phyloP scores from a whole-genome alignment of 2,113 vertebrate genomes.

The Eurystomus gularis region DNA sequence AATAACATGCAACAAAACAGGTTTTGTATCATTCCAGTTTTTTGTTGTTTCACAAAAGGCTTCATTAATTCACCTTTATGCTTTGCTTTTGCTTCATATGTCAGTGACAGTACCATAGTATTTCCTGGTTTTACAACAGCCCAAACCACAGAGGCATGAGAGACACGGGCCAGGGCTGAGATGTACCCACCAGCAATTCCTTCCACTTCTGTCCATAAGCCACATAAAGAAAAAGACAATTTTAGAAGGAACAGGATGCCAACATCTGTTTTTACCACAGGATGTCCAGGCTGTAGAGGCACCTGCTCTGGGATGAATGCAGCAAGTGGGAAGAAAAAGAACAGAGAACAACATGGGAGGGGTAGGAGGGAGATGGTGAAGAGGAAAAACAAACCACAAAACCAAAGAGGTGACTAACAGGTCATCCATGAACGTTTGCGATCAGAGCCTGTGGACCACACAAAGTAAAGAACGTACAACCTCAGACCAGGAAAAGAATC shows the following conservation, averaged over 20 bases:
- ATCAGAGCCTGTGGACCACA: background rate
- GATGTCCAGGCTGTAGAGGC: background rate
- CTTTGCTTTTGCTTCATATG: background rate
- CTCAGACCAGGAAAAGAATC: background rate
- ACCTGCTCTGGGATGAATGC: background rate
- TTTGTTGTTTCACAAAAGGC: background rate
- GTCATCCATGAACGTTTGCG: background rate
- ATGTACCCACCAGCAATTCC: background rate
- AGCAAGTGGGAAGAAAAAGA: background rate
- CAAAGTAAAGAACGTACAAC: background rate
- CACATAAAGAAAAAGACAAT: background rate
- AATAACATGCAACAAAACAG: background rate
- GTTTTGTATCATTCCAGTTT: background rate
- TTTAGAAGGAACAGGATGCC: background rate
- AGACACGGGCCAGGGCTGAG: background rate
- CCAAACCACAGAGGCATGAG: background rate
- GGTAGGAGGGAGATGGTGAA: background rate
- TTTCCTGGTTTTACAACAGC: background rate
- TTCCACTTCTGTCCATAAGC: background rate
- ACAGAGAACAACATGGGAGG: background rate
- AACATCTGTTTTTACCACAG: background rate
- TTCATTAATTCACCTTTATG: background rate
- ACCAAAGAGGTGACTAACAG: background rate
- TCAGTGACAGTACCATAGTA: background rate
- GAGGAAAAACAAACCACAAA: background rate